Conservation (phyloP, 1,140 invertebrate genomes). For the Anastatus disparis region DNA sequence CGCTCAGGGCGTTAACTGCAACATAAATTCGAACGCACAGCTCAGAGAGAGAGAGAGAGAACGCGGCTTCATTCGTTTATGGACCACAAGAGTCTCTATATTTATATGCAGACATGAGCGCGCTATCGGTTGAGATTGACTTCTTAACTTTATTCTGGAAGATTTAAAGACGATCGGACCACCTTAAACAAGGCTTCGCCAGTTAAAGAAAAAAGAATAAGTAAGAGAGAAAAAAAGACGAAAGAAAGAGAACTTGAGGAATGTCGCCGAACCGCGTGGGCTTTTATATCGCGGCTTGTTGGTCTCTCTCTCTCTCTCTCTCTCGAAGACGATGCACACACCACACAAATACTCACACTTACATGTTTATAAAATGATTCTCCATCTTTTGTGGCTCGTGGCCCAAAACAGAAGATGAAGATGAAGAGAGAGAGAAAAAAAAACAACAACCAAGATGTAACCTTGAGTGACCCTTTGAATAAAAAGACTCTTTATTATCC, state of each 20-base stretch:
- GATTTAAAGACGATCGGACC: conserved; percentile 22
- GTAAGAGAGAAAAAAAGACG: neutral
- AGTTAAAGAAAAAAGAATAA: too few relatives aligned
- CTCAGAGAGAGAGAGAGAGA: too few relatives aligned
- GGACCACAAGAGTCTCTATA: neutral
- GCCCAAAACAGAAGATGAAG: conserved; percentile 9
- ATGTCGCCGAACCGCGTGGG: conserved; percentile 38
- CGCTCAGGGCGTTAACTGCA: conserved; percentile 27
- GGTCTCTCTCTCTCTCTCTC: neutral
- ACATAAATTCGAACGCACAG: conserved; percentile 20
- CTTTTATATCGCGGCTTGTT: conserved; percentile 26
- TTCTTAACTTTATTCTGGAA: conserved; percentile 35
- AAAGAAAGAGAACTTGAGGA: conserved; percentile 13
- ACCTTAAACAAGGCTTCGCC: neutral
- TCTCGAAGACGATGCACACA: too few relatives aligned
- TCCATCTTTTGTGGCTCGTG: conserved; percentile 11
- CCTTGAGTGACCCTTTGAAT: conserved; percentile 50
- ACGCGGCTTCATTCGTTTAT: conserved; percentile 15
- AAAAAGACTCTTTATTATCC: conserved; percentile 32
- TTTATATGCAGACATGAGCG: neutral
- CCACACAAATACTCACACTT: too few relatives aligned
- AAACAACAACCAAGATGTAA: conserved; percentile 38
- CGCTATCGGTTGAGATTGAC: conserved; percentile 26
- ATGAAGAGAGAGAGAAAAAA: too few relatives aligned
- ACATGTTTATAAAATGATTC: conserved; percentile 38